Evolutionary conservation across 2,888 invertebrate genomes (phyloP), one percentile per base, ranked within the genome.

Genomic region (Neoaliturus tenellus): DNA sequence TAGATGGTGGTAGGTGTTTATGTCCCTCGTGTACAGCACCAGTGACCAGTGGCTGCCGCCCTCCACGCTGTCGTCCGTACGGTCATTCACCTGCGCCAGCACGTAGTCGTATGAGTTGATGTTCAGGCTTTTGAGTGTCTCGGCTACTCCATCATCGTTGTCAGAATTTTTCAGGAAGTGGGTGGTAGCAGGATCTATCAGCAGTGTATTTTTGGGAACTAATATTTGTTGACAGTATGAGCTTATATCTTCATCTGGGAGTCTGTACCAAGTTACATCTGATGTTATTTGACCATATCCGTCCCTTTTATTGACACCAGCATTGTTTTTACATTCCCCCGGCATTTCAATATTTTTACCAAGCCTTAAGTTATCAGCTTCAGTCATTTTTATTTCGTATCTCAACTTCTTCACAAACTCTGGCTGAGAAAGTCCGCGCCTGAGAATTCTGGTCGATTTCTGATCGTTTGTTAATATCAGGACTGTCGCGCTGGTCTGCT

Each of bases 71-170:
- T 69, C 35, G 17, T 31, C 33, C n/a, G n/a, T 14, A 17, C 69
- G 69, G 69, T 69, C 35, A n/a, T 69, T 69, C 35, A 69, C 69
- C 35, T 33, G 69, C 25, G 69, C 69, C n/a, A 69, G 20, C 20
- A 69, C 35, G 69, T 33, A 69, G 35, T 69, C 69, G n/a, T 33
- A 69, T 1, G 31, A 20, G 69, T 69, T n/a, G 8, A 67, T 67
- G 14, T 28, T 25, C 5, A 5, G 5, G 67, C 28, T 25, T 17
- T 14, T 28, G 23, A 6, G 6, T 28, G 25, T 23, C 14, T 67
- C 67, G 25, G 5, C 23, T 17, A 23, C 31, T 4, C 25, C 67
- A n/a, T 23, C 14, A 67, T 4, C 14, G 31, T 28, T 67, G 4
- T 67, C 25, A 5, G 14, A 25, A 14, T 14, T 14, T 25, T 28